Evolutionary conservation across 2,797 vertebrate species (phyloP).

Genomic region (Anolis apletophallus): DNA sequence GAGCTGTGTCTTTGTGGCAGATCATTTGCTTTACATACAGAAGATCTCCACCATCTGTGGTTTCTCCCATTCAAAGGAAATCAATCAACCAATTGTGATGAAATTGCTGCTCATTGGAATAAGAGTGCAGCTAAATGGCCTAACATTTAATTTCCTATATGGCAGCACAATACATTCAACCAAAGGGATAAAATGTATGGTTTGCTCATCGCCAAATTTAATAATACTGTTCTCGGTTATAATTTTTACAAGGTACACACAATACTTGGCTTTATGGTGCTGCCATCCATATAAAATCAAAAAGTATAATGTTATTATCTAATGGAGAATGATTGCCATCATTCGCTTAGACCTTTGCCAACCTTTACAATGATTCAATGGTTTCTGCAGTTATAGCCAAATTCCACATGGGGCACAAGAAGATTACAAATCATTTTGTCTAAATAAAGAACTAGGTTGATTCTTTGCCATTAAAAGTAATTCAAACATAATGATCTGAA

Average conservation of each 20-base stretch:
- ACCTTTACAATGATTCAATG: neutral
- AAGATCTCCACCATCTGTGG: neutral
- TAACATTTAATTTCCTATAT: neutral
- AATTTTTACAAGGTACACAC: neutral
- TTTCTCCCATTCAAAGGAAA: neutral
- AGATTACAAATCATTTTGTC: slow-evolving; percentile 11
- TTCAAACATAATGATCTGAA: slow-evolving; percentile 12
- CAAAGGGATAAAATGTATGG: neutral
- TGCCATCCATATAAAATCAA: slow-evolving; percentile 1
- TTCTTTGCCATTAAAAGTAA: neutral
- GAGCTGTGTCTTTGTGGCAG: neutral
- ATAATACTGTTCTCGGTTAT: neutral
- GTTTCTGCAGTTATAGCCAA: slow-evolving; percentile 20
- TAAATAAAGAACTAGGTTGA: slow-evolving; percentile 16
- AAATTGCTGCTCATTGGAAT: neutral
- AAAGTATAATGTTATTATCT: neutral
- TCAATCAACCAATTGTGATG: neutral
- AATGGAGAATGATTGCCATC: neutral
- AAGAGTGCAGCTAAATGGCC: neutral
- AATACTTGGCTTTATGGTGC: neutral
- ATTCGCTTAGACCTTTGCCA: slow-evolving; percentile 5
- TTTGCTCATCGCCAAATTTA: neutral
- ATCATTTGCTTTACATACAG: neutral
- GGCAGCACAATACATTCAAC: neutral
- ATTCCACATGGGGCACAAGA: slow-evolving; percentile 25